Conservation (phyloP, 1,140 invertebrate genomes). For the Cydia splendana region DNA sequence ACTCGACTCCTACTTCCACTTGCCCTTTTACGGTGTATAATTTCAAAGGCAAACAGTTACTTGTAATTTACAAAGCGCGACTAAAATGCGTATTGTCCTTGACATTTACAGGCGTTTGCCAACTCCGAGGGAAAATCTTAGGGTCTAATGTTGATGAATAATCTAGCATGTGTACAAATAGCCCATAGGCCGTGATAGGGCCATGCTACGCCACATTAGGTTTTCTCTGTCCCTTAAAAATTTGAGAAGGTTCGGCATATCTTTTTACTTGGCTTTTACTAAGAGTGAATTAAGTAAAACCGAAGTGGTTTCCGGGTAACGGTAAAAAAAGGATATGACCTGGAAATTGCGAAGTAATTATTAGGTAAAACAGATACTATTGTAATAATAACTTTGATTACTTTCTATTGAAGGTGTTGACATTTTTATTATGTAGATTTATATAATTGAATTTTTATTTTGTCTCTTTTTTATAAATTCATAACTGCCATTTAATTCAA, state of each 20-base stretch:
- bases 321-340: too few species aligned
- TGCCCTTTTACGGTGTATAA: background rate
- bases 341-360: too few species aligned
- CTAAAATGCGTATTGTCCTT: background rate
- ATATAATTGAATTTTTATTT: too few species aligned
- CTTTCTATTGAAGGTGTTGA: too few species aligned
- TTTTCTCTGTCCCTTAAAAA: conserved; percentile 8
- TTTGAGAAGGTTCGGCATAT: background rate
- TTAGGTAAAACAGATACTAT: too few species aligned
- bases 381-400: too few species aligned
- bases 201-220: conserved; percentile 12
- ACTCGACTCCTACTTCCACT: background rate
- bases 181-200: conserved; percentile 9
- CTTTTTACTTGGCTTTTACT: background rate
- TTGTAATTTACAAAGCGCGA: conserved; percentile 12
- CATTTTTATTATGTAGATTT: too few species aligned
- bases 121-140: conserved; percentile 6
- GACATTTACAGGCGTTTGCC: conserved; percentile 3
- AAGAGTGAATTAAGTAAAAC: background rate
- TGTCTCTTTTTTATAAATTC: too few species aligned
- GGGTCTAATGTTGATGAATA: conserved; percentile 26
- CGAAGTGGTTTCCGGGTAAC: too few species aligned
- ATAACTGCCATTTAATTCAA: too few species aligned
- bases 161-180: conserved; percentile 27
- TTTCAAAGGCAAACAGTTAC: background rate